Evolutionary conservation across 2,888 invertebrate genomes (phyloP), one percentile per base, ranked within the genome.

Genomic region (Minunthozetes semirufus): DNA sequence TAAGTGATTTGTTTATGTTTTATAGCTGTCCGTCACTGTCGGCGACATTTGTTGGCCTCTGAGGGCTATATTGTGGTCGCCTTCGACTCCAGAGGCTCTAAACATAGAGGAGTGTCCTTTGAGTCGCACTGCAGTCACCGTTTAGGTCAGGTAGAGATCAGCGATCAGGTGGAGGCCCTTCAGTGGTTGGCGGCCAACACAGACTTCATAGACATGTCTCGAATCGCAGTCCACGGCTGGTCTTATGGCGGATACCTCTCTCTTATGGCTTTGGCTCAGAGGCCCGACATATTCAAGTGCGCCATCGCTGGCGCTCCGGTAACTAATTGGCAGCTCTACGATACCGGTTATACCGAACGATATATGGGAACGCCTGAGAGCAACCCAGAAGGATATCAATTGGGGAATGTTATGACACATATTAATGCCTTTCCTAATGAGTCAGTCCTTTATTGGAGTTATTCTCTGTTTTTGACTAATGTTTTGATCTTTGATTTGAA

Each of bases 221-320:
- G 98, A 68, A 89, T 99, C 17, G 97, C 94, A 0, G 93, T 99
- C 80, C 94, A 95, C 82, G 99, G 99, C 0, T 99, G 98, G 97
- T 97, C 97, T 61, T 99, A 99, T 82, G 99, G 84, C 86, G 99
- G 98, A 38, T 99, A 98, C 85, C 87, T 99, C 50, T 93, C 96
- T 77, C 87, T 99, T 38, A 92, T 97, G 88, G 96, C 93, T 0
- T 85, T 99, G 63, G 92, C 93, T 76, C 94, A 95, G 78, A 89
- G 93, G 81, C 94, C 96, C 0, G 90, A 94, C 80, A 86, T 95
- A 77, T 98, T 97, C 85, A 94, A 94, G 87, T 81, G 88, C 80
- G 93, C 95, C 77, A 91, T 97, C 78, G 96, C 97, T 71, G 98
- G 97, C 73, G 98, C 98, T 15, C 98, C 98, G 0, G 98, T 99